phyloP scores from a whole-genome alignment of 2,888 invertebrate genomes.

The Ormyrus pomaceus region DNA sequence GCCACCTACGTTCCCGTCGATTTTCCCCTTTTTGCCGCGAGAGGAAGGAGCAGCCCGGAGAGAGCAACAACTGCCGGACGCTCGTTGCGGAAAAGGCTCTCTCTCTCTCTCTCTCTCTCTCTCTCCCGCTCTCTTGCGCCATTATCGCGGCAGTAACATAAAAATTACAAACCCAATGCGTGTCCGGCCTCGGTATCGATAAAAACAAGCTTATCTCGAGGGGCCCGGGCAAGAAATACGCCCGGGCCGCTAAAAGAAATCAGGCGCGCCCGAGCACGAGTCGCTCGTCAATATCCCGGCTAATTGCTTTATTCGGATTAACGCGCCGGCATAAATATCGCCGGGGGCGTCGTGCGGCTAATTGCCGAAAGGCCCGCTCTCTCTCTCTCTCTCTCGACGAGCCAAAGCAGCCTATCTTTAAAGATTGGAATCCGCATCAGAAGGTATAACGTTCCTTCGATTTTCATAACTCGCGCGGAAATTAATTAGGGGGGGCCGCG shows the following conservation, averaged over 20 bases:
- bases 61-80: no score
- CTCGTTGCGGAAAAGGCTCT: background rate
- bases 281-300: slow-evolving; percentile 62
- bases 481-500: slow-evolving; percentile 46
- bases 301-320: slow-evolving; percentile 69
- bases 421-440: slow-evolving; percentile 18
- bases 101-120: background rate
- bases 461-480: slow-evolving; percentile 40
- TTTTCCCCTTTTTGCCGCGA: no score
- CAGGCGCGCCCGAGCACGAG: slow-evolving; percentile 18
- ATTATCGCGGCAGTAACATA: no score
- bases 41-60: no score
- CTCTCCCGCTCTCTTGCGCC: background rate
- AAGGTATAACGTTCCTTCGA: slow-evolving; percentile 19
- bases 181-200: slow-evolving; percentile 3
- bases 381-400: background rate
- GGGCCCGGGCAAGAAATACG: slow-evolving; percentile 35
- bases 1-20: slow-evolving; percentile 16
- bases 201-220: slow-evolving; percentile 28
- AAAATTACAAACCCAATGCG: background rate
- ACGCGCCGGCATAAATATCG: slow-evolving; percentile 58
- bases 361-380: slow-evolving; percentile 44
- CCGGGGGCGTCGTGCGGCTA: slow-evolving; percentile 36
- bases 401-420: slow-evolving; percentile 7
- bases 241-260: background rate